phyloP scores from a whole-genome alignment of 2,797 vertebrate species.

The Pseudomugil tenellus region DNA sequence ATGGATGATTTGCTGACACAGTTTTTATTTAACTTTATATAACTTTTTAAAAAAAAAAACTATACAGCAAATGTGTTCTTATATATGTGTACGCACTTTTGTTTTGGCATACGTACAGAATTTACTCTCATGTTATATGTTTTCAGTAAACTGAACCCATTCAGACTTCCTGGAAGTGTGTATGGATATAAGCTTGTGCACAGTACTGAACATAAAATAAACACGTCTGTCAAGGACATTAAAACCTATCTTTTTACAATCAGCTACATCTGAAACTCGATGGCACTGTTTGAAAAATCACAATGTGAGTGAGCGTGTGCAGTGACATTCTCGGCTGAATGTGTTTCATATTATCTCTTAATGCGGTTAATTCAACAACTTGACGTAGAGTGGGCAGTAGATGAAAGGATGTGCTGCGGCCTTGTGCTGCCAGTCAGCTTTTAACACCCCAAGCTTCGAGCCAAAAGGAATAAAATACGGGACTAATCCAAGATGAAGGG shows the following conservation, averaged over 20 bases:
- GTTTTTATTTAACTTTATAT: too few relatives aligned
- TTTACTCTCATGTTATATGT: neutral
- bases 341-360: slow-evolving; percentile 60
- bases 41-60: too few relatives aligned
- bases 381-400: slow-evolving; percentile 46
- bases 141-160: neutral
- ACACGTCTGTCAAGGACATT: neutral
- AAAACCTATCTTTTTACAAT: neutral
- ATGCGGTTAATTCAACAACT: slow-evolving; percentile 31
- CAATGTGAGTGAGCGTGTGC: neutral
- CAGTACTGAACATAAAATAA: neutral
- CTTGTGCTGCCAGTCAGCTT: slow-evolving; percentile 46
- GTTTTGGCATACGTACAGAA: neutral
- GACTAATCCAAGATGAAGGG: slow-evolving; percentile 60
- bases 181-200: neutral
- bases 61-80: neutral
- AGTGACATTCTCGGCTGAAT: slow-evolving; percentile 41
- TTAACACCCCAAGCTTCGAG: slow-evolving; percentile 36
- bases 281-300: slow-evolving; percentile 41
- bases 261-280: slow-evolving; percentile 39
- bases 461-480: slow-evolving; percentile 64
- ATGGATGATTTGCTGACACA: too few relatives aligned
- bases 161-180: neutral
- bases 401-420: slow-evolving; percentile 51
- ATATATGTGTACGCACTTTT: too few relatives aligned